A percentile compares a stretch with the other conserved stretches of the same genome.
Conservation (phyloP, 2,888 invertebrate genomes). For the Meloe dianella region DNA sequence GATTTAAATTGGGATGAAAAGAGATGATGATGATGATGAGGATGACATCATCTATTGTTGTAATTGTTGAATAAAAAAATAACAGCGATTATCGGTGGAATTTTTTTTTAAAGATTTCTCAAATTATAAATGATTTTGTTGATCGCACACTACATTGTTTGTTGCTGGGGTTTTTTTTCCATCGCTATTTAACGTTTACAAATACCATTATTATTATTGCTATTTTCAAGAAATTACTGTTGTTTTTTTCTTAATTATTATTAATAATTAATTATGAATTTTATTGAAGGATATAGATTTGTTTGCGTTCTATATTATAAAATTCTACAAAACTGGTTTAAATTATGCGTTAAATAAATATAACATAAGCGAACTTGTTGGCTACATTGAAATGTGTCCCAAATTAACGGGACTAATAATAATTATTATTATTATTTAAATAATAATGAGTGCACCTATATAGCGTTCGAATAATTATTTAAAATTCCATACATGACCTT, state of each 20-base stretch:
- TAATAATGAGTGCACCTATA: neutral
- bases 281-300: slow-evolving; percentile 1
- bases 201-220: neutral
- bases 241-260: neutral
- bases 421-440: neutral
- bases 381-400: neutral
- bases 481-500: neutral
- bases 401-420: neutral
- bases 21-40: neutral
- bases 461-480: neutral
- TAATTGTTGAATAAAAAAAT: neutral
- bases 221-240: neutral
- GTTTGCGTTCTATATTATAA: slow-evolving; percentile 1
- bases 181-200: too few species aligned
- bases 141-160: neutral
- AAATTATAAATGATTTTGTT: neutral
- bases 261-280: neutral
- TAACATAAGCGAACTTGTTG: neutral
- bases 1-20: neutral
- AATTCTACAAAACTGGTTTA: slow-evolving; percentile 7
- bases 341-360: neutral
- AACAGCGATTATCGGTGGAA: slow-evolving; percentile 7
- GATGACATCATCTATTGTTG: slow-evolving; percentile 33
- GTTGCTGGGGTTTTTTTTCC: too few species aligned
- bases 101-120: neutral